Evolutionary conservation across 1,140 invertebrate species (phyloP), one percentile per base, ranked within the genome.

Genomic region (Cylas formicarius): DNA sequence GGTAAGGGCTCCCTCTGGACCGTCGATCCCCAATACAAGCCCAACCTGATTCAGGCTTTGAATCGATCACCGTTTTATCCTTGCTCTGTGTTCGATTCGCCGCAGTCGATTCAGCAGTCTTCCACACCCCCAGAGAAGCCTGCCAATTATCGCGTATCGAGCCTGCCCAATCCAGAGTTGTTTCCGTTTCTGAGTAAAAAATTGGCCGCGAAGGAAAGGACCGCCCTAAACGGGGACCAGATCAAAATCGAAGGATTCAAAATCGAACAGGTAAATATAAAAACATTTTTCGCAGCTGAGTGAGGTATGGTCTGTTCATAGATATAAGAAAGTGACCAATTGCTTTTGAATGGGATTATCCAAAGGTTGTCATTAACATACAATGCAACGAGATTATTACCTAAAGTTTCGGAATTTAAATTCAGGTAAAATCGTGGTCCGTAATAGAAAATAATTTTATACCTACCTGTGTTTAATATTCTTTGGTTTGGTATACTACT

Each of bases 1-100:
- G 90, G 90, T 8, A 95, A 96, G 70, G 91, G 92, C 28, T 95
- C 91, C 0, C 67, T 94, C 29, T 95, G 92, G 91, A 93, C 89
- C 66, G 90, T 95, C 1, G 91, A 96, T 63, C 85, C 87, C 4
- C 82, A 88, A 27, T 89, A 86, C 61, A 74, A 86, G 51, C 84
- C 84, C 38, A 90, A 89, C 68, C 68, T 93, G 44, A 72, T 91
- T 34, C 86, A 90, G 68, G 85, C 86, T 1, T 66, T 91, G 6
- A 80, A 82, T 35, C 84, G 87, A 47, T 86, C 86, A 6, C 87
- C 87, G 1, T 87, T 84, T 57, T 83, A 86, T 58, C 83, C 83
- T 3, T 84, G 82, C 47, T 67, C 70, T 4, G 66, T 65, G 8
- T 52, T 69, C 27, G 69, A 72, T 31, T 39, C 46, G 29, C 11